Conservation (phyloP, 2,113 vertebrate species). For the Mustela nigripes region DNA sequence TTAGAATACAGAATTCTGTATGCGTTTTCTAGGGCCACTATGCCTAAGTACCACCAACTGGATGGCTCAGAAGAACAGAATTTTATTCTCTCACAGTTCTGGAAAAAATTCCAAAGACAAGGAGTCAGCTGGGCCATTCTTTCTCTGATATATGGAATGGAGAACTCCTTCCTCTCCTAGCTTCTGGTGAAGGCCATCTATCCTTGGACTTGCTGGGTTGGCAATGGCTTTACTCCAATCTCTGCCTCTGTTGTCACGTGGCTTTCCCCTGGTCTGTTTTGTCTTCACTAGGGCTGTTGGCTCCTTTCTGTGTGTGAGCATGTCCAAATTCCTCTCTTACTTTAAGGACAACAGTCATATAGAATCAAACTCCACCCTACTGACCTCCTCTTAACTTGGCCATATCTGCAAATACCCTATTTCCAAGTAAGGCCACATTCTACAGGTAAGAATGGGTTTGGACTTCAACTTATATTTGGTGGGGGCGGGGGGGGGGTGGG, state of each 20-base stretch:
- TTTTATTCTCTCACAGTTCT: neutral
- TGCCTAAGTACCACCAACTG: neutral
- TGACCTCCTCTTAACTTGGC: neutral
- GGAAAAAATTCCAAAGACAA: slow-evolving; percentile 11
- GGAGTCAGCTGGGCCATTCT: neutral
- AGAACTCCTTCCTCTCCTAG: neutral
- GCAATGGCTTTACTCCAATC: neutral
- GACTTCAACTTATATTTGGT: neutral
- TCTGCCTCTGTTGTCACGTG: neutral
- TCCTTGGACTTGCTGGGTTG: neutral
- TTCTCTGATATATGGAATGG: neutral
- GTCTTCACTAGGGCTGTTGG: neutral
- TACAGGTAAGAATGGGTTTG: rapidly evolving
- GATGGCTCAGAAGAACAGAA: neutral
- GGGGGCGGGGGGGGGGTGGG: no score
- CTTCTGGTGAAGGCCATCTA: neutral
- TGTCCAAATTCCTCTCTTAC: neutral
- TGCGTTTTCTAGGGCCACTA: neutral
- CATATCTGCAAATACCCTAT: neutral
- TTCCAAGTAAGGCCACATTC: neutral
- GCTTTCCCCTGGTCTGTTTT: neutral
- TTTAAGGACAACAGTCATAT: neutral
- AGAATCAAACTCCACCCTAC: neutral
- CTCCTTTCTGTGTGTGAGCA: neutral
- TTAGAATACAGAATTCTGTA: neutral